Evolutionary conservation across 1,140 invertebrate genomes (phyloP), one percentile per base, ranked within the genome.

Genomic region (Pinna nobilis): DNA sequence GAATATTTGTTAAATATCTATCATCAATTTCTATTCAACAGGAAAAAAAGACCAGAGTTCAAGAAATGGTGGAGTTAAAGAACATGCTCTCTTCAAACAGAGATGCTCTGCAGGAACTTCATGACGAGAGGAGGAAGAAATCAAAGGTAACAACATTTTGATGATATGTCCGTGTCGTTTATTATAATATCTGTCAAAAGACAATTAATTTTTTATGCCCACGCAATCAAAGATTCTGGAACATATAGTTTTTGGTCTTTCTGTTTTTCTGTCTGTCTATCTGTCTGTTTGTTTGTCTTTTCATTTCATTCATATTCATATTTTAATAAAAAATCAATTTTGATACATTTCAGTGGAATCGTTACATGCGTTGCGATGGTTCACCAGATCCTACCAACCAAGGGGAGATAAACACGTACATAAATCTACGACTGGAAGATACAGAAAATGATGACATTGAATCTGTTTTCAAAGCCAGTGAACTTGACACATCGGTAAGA

Each of bases 291-390:
- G n/a, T n/a, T n/a, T n/a, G n/a, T n/a, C n/a, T n/a, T n/a, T n/a
- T n/a, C n/a, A n/a, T 44, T 44, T 44, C n/a, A 11, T 11, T 11
- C n/a, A 44, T n/a, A 11, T 44, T 44, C 9, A 9, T 44, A 11
- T 44, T 44, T 44, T 44, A n/a, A n/a, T n/a, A n/a, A n/a, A n/a
- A n/a, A n/a, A 9, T 49, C 35, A 23, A 67, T 60, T 30, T 67
- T 49, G 70, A 30, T 53, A 72, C n/a, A n/a, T n/a, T 75, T 28
- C 64, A 89, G 85, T 89, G 88, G 88, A 80, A 83, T 20, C 77
- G 88, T 25, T 88, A 87, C 73, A 87, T 88, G 87, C 75, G 80
- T 50, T 88, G 87, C 80, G 87, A 89, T 78, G 88, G 88, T 15
- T 86, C 87, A 13, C 87, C 88, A 2, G 86, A 89, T 74, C 88